These are phyloP conservation scores for Brachyptera risi DNA, from an alignment of 2,888 invertebrate species.

Conservation along the genomic window DNA sequence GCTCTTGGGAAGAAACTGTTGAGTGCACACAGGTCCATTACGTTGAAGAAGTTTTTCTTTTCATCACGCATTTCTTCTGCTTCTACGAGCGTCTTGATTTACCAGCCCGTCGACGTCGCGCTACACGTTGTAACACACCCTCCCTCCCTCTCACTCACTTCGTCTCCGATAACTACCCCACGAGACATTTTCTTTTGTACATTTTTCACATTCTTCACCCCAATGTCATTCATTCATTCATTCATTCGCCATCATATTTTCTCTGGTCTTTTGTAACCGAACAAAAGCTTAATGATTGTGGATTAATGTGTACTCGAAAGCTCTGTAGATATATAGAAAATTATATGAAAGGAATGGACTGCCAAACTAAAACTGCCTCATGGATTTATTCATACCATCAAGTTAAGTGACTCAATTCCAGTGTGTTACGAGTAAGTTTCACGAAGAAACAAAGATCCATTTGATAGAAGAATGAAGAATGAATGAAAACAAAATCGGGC, in stretches of 20 bases:
- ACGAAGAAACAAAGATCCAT: too few species aligned
- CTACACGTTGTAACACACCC: conserved; percentile 1
- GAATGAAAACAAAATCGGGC: too few species aligned
- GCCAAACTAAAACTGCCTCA: too few species aligned
- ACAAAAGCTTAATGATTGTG: conserved; percentile 31
- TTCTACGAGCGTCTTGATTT: not conserved
- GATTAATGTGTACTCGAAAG: conserved; percentile 30
- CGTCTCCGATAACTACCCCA: not conserved
- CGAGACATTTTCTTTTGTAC: conserved; percentile 27
- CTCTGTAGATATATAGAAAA: too few species aligned
- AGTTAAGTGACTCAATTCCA: too few species aligned
- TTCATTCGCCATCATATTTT: conserved; percentile 28
- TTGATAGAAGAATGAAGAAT: too few species aligned
- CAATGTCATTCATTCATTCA: conserved; percentile 18
- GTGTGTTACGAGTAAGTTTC: too few species aligned
- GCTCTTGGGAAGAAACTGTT: not conserved
- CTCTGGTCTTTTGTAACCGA: conserved; percentile 26
- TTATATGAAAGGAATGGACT: too few species aligned
- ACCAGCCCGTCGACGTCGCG: not conserved
- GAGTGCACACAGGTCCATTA: not conserved
- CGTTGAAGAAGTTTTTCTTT: not conserved
- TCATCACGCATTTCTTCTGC: not conserved
- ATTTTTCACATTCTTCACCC: conserved; percentile 26
- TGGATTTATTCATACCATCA: too few species aligned
- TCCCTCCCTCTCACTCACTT: not conserved